Conservation (phyloP, 30 jellyfish, hydroid and myxozoan genomes). For the Nemopilema nomurai region DNA sequence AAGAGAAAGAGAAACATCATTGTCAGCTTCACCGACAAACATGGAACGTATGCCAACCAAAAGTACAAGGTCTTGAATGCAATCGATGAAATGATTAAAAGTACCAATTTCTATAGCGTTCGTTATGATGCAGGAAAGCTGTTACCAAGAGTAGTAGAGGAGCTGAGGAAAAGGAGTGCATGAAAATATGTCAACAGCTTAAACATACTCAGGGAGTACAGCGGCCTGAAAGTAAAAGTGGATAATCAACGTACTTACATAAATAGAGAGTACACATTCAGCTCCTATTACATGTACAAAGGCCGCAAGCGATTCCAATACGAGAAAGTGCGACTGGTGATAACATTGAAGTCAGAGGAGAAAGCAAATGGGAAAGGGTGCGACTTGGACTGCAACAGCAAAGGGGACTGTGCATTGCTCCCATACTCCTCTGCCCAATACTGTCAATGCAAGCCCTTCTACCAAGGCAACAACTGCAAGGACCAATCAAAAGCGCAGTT, state of each 20-base stretch:
- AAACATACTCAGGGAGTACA: conserved; percentile 20
- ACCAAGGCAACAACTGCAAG: conserved; percentile 42
- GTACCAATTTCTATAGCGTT: conserved; percentile 3
- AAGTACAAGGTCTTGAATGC: conserved; percentile 33
- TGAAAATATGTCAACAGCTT: conserved; percentile 25
- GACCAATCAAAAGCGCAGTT: conserved; percentile 22
- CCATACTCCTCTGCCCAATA: conserved; percentile 24
- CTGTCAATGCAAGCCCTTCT: conserved; percentile 44
- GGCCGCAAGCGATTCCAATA: not conserved
- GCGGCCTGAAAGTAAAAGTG: not conserved
- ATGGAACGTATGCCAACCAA: conserved; percentile 39
- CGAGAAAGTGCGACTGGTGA: conserved; percentile 19
- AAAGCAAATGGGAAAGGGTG: conserved; percentile 13
- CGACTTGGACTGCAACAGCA: conserved; percentile 8
- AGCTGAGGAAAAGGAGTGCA: conserved; percentile 17
- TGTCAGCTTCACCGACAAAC: conserved; percentile 26
- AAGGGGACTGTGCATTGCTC: conserved; percentile 2
- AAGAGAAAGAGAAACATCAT: conserved; percentile 37
- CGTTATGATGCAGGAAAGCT: conserved; percentile 13
- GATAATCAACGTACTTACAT: conserved; percentile 11
- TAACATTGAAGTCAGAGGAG: conserved; percentile 20
- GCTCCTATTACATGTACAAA: not conserved
- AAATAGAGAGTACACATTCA: conserved; percentile 32
- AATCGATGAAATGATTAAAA: conserved; percentile 12
- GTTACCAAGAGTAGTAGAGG: not conserved